Conservation (phyloP, 2,797 vertebrate species). For the Tokudaia muenninki region DNA sequence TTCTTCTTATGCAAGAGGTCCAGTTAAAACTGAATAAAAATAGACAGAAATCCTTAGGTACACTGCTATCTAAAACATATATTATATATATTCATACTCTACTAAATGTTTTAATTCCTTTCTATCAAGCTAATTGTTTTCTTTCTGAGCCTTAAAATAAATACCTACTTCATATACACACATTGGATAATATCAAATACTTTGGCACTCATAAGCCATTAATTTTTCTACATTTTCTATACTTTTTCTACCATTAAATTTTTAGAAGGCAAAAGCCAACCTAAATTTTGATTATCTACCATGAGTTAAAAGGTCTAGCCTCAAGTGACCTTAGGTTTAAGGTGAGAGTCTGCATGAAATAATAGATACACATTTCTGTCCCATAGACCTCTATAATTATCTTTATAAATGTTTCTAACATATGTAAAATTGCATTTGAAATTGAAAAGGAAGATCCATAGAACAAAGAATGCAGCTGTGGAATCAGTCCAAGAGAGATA, state of each 20-base stretch:
- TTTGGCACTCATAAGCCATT: neutral
- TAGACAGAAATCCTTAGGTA: conserved; percentile 74
- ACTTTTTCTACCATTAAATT: conserved; percentile 5
- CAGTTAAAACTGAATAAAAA: conserved; percentile 63
- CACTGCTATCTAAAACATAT: conserved; percentile 44
- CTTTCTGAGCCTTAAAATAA: conserved; percentile 9
- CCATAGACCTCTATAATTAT: neutral
- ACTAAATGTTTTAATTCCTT: neutral
- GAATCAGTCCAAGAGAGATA: neutral
- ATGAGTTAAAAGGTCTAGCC: neutral
- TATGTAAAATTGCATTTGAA: neutral
- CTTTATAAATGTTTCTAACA: neutral
- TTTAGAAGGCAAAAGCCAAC: neutral
- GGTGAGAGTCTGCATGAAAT: neutral
- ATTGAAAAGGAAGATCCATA: neutral
- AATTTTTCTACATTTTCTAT: neutral
- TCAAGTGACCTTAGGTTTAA: neutral
- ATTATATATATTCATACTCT: neutral
- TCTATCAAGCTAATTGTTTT: conserved; percentile 6
- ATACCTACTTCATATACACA: neutral
- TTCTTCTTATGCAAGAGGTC: conserved; percentile 48
- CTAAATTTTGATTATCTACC: neutral
- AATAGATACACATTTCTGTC: neutral
- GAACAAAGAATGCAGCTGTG: neutral
- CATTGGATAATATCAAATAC: neutral